phyloP scores from a whole-genome alignment of 30 jellyfish, hydroid and myxozoan genomes.

The Aurelia aurita region DNA sequence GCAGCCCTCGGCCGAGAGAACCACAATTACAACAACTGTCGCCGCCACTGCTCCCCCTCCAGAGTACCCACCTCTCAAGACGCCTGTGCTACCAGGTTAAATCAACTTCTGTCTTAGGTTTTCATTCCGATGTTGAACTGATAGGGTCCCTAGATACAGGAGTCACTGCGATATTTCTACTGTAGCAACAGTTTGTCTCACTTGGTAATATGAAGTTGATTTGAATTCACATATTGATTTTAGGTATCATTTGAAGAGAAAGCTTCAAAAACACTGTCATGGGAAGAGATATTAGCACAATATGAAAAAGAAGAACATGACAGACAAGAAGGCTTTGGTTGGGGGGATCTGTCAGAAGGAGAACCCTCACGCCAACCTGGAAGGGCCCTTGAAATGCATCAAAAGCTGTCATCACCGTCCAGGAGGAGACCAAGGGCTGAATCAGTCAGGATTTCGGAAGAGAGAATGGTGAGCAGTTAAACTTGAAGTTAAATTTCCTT shows the following conservation, averaged over 20 bases:
- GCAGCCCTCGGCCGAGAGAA: too few relatives aligned
- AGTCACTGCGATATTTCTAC: too few relatives aligned
- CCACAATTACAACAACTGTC: too few relatives aligned
- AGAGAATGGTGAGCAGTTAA: constrained; percentile 75
- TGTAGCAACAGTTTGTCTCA: too few relatives aligned
- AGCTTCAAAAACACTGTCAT: constrained; percentile 53
- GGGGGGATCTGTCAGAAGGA: constrained; percentile 86
- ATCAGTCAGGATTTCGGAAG: constrained; percentile 94
- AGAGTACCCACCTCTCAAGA: too few relatives aligned
- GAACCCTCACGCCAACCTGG: constrained; percentile 98
- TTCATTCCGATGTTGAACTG: too few relatives aligned
- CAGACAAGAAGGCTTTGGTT: constrained; percentile 57
- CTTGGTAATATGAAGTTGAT: not conserved
- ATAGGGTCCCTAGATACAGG: too few relatives aligned
- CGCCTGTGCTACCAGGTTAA: too few relatives aligned
- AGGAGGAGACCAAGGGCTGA: constrained; percentile 93
- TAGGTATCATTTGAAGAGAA: constrained; percentile 52
- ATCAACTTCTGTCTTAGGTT: too few relatives aligned
- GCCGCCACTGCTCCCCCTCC: too few relatives aligned
- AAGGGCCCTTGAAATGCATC: constrained; percentile 96
- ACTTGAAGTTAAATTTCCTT: not conserved
- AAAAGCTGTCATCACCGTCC: constrained; percentile 96
- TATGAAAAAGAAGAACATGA: constrained; percentile 77
- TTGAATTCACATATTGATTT: not conserved
- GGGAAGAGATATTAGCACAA: constrained; percentile 96